Evolutionary conservation across 2,797 vertebrate genomes (phyloP).

Genomic region (Artibeus jamaicensis): DNA sequence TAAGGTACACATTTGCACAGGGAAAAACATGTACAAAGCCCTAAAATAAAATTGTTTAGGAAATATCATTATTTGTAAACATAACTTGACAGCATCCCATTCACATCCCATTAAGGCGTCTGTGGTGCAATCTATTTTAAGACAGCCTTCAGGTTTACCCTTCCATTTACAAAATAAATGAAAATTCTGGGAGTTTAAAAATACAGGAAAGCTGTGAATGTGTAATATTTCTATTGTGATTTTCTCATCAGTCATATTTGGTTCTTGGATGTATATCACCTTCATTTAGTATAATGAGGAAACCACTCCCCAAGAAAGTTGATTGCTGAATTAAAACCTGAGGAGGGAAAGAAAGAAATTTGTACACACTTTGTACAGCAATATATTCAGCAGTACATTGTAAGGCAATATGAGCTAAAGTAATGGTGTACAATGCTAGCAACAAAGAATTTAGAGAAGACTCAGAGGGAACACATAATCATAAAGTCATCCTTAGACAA

Average conservation of each 20-base stretch:
- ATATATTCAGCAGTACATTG: slow-evolving; percentile 60
- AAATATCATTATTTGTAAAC: slow-evolving; percentile 78
- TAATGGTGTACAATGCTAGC: slow-evolving; percentile 45
- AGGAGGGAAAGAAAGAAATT: slow-evolving; percentile 66
- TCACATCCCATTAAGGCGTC: slow-evolving; percentile 59
- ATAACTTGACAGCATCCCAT: slow-evolving; percentile 67
- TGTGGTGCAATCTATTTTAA: slow-evolving; percentile 55
- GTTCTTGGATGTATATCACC: slow-evolving; percentile 13
- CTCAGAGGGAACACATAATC: slow-evolving; percentile 71
- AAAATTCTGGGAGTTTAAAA: slow-evolving; percentile 59
- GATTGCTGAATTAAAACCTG: slow-evolving; percentile 70
- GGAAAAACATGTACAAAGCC: slow-evolving; percentile 62
- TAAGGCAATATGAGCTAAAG: slow-evolving; percentile 67
- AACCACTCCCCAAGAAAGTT: slow-evolving; percentile 61
- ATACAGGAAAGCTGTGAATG: neutral
- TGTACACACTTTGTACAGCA: slow-evolving; percentile 49
- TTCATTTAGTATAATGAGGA: slow-evolving; percentile 49
- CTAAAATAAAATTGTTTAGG: slow-evolving; percentile 69
- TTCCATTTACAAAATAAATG: slow-evolving; percentile 70
- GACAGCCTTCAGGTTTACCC: slow-evolving; percentile 64
- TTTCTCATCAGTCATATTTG: slow-evolving; percentile 43
- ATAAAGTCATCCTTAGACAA: slow-evolving; percentile 77
- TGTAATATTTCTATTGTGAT: slow-evolving; percentile 44
- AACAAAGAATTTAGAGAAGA: slow-evolving; percentile 72
- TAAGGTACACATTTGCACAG: slow-evolving; percentile 66